Base-by-base conservation (phyloP, 2,113 vertebrate genomes). In the Scomber colias region DNA sequence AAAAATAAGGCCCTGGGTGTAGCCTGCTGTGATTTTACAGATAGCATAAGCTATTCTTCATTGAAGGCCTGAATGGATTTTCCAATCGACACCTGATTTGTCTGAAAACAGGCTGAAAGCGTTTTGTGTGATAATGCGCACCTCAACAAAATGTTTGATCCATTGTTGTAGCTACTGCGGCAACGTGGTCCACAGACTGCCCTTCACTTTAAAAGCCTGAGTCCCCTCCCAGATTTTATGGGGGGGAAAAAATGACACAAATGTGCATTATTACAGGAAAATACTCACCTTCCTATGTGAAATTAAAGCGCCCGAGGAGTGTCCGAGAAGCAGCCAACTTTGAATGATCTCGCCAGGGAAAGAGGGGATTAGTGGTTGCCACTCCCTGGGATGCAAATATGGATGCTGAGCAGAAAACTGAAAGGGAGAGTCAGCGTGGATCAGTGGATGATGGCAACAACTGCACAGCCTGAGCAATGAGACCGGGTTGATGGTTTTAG, bases 321-420 rank as follows among this genome's bases (percentile, higher is more conserved):
- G 77, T 82, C 75, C 71, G 30, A 68, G 30, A 16, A 14, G 15
- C 70, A 69, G 75, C 16, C 45, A 81, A 87, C 81, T 85, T 84
- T 71, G 30, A 31, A 27, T 77, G 66, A 46, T 35, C 75, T 74
- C 6, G n/a, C 74, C 75, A 35, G 35, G 66, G 63, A 49, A 13
- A 14, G 44, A 53, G 60, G 49, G 77, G 56, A 66, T 63, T 57
- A 40, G 79, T 16, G 67, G 83, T 7, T 87, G 92, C 93, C 93
- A 92, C 92, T 92, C 93, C 93, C 93, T 90, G 92, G 88, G 92
- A 93, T 91, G 92, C 92, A 88, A 91, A 91, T 89, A 91, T 91
- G 90, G 92, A 93, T 93, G 90, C 88, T 93, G 88, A 80, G 89
- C 73, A 53, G 69, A 60, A 70, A 76, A 68, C 35, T 71, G 79